These are phyloP conservation scores for Halictus ligatus DNA, from an alignment of 2,888 invertebrate genomes.

Conservation along the genomic window DNA sequence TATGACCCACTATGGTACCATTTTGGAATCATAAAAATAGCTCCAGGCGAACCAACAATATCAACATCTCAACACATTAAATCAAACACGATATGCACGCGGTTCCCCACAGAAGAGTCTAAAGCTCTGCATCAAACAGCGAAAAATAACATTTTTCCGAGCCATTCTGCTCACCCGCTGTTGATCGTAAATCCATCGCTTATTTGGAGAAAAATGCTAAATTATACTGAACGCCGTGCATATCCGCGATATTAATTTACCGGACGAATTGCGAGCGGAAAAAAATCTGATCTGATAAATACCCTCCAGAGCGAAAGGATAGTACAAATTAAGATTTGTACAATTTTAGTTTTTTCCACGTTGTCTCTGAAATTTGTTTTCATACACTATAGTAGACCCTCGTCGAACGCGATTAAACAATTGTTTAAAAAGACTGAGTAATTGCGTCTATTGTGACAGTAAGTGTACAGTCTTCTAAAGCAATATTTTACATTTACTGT, in stretches of 20 bases:
- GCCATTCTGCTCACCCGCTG: background rate
- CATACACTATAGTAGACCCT: too few relatives aligned
- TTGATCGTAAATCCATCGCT: background rate
- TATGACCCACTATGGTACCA: too few relatives aligned
- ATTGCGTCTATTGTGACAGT: too few relatives aligned
- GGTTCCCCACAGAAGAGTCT: background rate
- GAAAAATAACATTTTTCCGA: background rate
- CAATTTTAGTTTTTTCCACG: background rate
- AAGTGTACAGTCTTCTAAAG: too few relatives aligned
- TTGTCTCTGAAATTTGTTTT: background rate
- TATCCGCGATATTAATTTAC: slow-evolving; percentile 20
- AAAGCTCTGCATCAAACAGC: background rate
- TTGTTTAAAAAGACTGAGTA: too few relatives aligned
- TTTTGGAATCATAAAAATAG: background rate
- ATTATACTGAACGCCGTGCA: slow-evolving; percentile 3
- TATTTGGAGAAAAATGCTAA: background rate
- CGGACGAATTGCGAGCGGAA: background rate
- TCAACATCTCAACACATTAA: background rate
- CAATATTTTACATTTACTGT: too few relatives aligned
- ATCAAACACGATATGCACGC: background rate
- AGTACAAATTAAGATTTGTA: background rate
- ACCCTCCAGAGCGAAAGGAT: background rate
- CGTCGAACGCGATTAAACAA: background rate
- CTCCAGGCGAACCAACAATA: background rate
- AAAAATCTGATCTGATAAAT: background rate